Base-by-base conservation (phyloP, 1,140 invertebrate genomes). In the Zophobas atratus region DNA sequence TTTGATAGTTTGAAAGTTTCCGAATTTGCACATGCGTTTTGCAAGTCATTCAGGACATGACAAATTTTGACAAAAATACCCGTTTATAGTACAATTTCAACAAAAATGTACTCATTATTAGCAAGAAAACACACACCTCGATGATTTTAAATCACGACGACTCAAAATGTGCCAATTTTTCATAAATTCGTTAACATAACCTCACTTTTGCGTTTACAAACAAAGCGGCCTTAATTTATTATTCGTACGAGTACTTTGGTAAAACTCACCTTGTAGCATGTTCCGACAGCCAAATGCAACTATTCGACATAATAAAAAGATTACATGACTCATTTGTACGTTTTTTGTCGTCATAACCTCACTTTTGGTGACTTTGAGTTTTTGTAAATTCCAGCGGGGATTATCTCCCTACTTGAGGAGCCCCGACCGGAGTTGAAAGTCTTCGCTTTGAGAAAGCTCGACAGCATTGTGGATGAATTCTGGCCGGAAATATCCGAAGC, bases 401-500 rank as follows among this genome's bases (percentile, higher is more conserved):
- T 99, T 80, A 96, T 99, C 82, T 97, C 97, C 86, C 92, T 99
- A 77, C 89, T 99, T 71, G 97, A 99, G 87, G 98, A 99, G 87
- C 94, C 95, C 38, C 95, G 96, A 88, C 91, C 94, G 20, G 96
- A 98, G 87, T 88, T 99, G 55, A 98, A 98, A 88, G 93, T 96
- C 1, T 99, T 98, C 88, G 97, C 98, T 33, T 82, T 94, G 70
- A 94, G 94, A 82, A 97, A 97, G 84, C 88, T 99, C 53, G 94
- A 99, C 87, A 91, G 92, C 83, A 96, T 99, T 85, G 97, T 99
- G 0, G 97, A 99, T 86, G 95, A 98, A 87, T 99, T 99, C 88
- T 99, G 98, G 98, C 96, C 97, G 20, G 98, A 99, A 89, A 99
- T 99, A 79, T 98, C 97, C 0, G 98, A 99, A 88, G 96, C 97